Base-by-base conservation (phyloP, 2,888 invertebrate species). In the Ornithoptera alexandrae region DNA sequence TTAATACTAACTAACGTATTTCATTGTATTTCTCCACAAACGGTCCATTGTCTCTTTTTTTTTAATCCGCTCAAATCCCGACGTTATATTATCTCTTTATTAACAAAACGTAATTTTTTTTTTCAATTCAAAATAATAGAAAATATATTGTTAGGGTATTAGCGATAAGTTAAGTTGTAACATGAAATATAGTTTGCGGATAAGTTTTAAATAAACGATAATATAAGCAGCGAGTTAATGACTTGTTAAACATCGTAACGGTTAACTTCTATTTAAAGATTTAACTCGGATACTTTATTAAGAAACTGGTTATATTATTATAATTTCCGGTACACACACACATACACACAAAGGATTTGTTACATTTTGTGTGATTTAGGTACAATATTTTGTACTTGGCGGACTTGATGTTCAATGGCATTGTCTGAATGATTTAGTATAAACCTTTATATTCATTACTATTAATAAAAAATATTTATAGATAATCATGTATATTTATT, bases 31-130 rank as follows among this genome's bases (percentile, higher is more conserved):
- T 8, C 7, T n/a, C 15, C 64, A 50, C 46, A 58, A 63, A 68
- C 63, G 57, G 39, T 53, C 68, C 53, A 68, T 68, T 68, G 68
- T 68, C 59, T 68, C 50, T 63, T 67, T 67, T 67, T 71, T 46
- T 46, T 15, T 61, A 53, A 53, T 66, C n/a, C 65, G 59, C 61
- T 62, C 65, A 66, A 50, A 50, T 58, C 65, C n/a, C 1, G 30
- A 62, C 50, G 4, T 8, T 53, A 36, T 67, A 42, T 62, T 62
- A 62, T 63, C 39, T 67, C 58, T 30, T 63, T 39, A 68, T 64
- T 63, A 64, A 62, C 67, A 62, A 64, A 68, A 64, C 22, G 63
- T 59, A 68, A 57, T 63, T 50, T 39, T 30, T 63, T 50, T 58
- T 39, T 64, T 36, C 20, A 53, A 15, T 58, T 24, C 22, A 12